Evolutionary conservation across 1,140 invertebrate genomes (phyloP).

Genomic region (Psix sp.): DNA sequence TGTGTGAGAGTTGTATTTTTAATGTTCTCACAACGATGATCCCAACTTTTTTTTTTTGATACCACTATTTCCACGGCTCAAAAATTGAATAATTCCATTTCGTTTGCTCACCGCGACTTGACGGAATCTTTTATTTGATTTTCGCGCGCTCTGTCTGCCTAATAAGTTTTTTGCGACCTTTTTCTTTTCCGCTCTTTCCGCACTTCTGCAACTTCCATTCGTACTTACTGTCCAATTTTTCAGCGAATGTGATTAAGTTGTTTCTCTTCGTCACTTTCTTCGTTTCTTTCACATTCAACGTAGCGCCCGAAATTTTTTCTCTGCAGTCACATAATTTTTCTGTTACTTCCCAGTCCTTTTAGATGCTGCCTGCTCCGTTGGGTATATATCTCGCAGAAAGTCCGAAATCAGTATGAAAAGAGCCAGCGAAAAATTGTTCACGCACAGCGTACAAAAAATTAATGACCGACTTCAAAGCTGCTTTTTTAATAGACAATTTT

Average conservation of each 20-base stretch:
- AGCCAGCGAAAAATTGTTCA: too few relatives aligned
- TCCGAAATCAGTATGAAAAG: too few relatives aligned
- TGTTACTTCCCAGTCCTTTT: too few relatives aligned
- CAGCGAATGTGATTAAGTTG: slow-evolving; percentile 50
- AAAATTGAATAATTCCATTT: slow-evolving; percentile 25
- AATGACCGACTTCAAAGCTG: too few relatives aligned
- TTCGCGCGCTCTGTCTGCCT: slow-evolving; percentile 19
- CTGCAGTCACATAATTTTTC: too few relatives aligned
- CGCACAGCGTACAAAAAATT: too few relatives aligned
- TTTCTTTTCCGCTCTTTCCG: slow-evolving; percentile 10
- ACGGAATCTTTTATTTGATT: slow-evolving; percentile 26
- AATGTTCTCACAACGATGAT: background rate
- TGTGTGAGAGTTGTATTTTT: too few relatives aligned
- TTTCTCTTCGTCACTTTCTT: slow-evolving; percentile 47
- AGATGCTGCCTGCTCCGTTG: too few relatives aligned
- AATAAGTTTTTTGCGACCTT: slow-evolving; percentile 31
- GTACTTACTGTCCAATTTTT: slow-evolving; percentile 52
- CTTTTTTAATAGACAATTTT: too few relatives aligned
- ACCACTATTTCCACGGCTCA: too few relatives aligned
- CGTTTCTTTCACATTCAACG: slow-evolving; percentile 25
- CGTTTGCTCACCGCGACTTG: slow-evolving; percentile 4
- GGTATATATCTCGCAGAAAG: too few relatives aligned
- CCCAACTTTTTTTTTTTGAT: too few relatives aligned
- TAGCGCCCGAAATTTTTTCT: slow-evolving; percentile 29
- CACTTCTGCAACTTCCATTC: slow-evolving; percentile 29